phyloP scores from a whole-genome alignment of 2,888 invertebrate genomes.

The Stenotaenia linearis region DNA sequence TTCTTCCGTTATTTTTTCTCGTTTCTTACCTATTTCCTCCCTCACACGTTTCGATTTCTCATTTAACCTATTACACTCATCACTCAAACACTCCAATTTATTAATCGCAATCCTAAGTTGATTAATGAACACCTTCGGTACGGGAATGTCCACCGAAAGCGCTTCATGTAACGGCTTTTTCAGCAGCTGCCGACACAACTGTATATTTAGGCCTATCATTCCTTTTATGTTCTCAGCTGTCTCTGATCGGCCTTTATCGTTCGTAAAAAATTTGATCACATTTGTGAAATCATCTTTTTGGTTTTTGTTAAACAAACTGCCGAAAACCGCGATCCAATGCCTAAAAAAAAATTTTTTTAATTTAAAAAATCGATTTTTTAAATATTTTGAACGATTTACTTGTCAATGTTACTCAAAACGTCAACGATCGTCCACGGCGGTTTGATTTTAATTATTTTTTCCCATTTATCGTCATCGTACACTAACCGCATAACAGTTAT shows the following conservation, averaged over 20 bases:
- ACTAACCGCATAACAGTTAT: neutral
- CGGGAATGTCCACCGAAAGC: neutral
- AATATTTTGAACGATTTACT: slow-evolving; percentile 36
- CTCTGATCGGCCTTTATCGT: neutral
- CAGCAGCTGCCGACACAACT: neutral
- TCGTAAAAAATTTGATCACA: neutral
- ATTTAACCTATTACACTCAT: neutral
- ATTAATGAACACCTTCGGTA: neutral
- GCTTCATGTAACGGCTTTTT: neutral
- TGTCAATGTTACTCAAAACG: slow-evolving; percentile 45
- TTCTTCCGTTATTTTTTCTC: neutral
- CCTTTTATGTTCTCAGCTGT: neutral
- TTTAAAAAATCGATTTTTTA: neutral
- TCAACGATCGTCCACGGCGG: slow-evolving; percentile 46
- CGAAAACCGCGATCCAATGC: neutral
- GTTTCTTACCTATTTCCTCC: neutral
- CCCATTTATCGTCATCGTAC: slow-evolving; percentile 41
- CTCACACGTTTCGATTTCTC: neutral
- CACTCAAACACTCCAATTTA: neutral
- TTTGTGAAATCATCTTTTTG: neutral
- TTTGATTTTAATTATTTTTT: slow-evolving; percentile 42
- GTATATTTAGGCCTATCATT: neutral
- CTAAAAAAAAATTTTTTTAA: neutral
- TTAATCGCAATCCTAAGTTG: neutral
- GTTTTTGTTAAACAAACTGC: neutral